phyloP scores from a whole-genome alignment of 2,113 vertebrate species.

The Petromus typicus region DNA sequence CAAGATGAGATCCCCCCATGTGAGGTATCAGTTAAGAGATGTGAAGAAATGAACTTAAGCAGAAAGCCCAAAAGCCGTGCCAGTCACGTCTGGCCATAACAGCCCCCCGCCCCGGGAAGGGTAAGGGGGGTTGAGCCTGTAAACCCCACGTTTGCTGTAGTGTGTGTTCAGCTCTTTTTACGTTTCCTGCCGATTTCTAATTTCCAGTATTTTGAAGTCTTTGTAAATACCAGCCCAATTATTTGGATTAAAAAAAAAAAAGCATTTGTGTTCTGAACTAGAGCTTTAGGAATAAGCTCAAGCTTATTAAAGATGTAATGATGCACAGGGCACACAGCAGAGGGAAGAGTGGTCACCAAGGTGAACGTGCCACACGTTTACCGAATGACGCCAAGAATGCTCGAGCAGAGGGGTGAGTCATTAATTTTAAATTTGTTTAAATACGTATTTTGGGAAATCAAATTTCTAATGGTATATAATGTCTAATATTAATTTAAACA shows the following conservation, averaged over 20 bases:
- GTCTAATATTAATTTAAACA: constrained; percentile 47
- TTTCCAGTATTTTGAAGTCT: not conserved
- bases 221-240: not conserved
- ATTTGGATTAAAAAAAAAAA: constrained; percentile 28
- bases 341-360: not conserved
- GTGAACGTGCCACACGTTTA: not conserved
- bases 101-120: not conserved
- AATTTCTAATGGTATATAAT: not conserved
- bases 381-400: constrained; percentile 6
- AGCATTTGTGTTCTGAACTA: not conserved
- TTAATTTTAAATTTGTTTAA: constrained; percentile 15
- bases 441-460: constrained; percentile 42
- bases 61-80: not conserved
- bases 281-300: not conserved
- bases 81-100: not conserved
- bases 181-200: not conserved
- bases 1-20: not conserved
- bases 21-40: not conserved
- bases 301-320: not conserved
- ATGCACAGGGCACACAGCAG: not conserved
- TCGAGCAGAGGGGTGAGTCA: not conserved
- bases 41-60: not conserved
- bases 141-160: not conserved
- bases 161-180: not conserved
- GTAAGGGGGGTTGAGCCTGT: not conserved